A percentile compares a stretch with the other conserved stretches of the same genome.
These are phyloP conservation scores for Hedychridium roseum DNA, from an alignment of 2,888 invertebrate species.

Conservation along the genomic window DNA sequence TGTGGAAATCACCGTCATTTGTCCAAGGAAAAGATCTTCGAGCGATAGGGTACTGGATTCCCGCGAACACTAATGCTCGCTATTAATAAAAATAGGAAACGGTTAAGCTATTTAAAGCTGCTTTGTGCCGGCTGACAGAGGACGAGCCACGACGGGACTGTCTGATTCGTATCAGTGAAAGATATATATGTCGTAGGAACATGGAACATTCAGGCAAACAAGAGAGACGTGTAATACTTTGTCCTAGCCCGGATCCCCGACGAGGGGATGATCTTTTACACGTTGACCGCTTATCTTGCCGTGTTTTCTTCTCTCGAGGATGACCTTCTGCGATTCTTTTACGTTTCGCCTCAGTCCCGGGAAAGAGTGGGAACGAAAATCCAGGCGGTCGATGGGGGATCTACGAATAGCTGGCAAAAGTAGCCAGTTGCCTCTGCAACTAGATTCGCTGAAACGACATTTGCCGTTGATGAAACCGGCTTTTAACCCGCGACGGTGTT, in stretches of 20 bases:
- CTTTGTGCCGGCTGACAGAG: too few relatives aligned
- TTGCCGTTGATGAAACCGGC: slow-evolving; percentile 28
- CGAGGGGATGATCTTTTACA: slow-evolving; percentile 20
- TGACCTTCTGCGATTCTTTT: slow-evolving; percentile 13
- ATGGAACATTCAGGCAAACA: slow-evolving; percentile 2
- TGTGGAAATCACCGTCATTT: too few relatives aligned
- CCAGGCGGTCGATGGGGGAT: too few relatives aligned
- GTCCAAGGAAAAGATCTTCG: too few relatives aligned
- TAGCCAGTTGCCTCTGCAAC: slow-evolving; percentile 11
- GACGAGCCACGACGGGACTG: too few relatives aligned
- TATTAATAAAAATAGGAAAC: too few relatives aligned
- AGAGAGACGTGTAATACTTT: slow-evolving; percentile 7
- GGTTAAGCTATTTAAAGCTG: too few relatives aligned
- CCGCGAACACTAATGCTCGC: too few relatives aligned
- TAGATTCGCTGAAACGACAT: slow-evolving; percentile 9
- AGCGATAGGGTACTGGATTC: too few relatives aligned
- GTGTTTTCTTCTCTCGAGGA: slow-evolving; percentile 14
- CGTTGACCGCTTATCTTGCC: slow-evolving; percentile 35
- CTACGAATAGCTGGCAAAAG: slow-evolving; percentile 12
- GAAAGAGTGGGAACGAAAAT: slow-evolving; percentile 6
- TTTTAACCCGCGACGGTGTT: slow-evolving; percentile 4
- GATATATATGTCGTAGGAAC: too few relatives aligned
- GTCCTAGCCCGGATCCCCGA: slow-evolving; percentile 1
- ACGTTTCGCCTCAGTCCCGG: background rate
- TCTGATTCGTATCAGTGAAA: too few relatives aligned